These are phyloP conservation scores for Sinosuthora webbiana DNA, from an alignment of 2,113 vertebrate genomes.

Conservation along the genomic window DNA sequence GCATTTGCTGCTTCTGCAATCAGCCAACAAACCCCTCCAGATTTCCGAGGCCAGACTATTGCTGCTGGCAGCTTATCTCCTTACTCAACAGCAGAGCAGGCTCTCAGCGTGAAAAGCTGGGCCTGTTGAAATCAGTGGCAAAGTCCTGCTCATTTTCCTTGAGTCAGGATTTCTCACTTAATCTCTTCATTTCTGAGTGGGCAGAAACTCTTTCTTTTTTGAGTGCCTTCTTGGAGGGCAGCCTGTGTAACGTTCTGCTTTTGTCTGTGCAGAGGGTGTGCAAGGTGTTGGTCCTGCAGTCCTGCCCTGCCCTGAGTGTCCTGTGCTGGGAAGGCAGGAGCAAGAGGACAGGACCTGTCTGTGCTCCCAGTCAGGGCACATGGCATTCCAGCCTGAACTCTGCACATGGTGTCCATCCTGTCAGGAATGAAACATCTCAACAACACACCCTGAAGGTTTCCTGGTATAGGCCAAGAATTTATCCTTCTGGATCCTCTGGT, in stretches of 20 bases:
- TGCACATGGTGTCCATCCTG: neutral
- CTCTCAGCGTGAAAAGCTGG: neutral
- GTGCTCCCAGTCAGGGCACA: neutral
- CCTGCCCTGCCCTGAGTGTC: neutral
- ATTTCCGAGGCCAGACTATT: neutral
- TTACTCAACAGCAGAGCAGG: neutral
- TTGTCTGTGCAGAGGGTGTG: neutral
- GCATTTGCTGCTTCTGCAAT: constrained; percentile 26
- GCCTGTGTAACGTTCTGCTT: neutral
- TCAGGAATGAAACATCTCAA: neutral
- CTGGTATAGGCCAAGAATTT: neutral
- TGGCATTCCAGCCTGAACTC: neutral
- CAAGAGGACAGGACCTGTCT: neutral
- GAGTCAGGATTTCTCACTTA: neutral
- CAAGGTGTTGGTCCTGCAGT: neutral
- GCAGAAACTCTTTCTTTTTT: neutral
- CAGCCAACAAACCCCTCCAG: constrained; percentile 30
- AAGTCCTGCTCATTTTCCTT: constrained; percentile 25
- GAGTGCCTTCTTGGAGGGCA: neutral
- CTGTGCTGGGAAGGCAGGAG: neutral
- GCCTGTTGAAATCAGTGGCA: constrained; percentile 34
- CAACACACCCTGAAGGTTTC: neutral
- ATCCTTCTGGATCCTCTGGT: neutral
- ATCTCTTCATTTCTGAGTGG: neutral
- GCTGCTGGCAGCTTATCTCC: constrained; percentile 35